Evolutionary conservation across 2,797 vertebrate genomes (phyloP), one percentile per base, ranked within the genome.

Genomic region (Muscicapa comitata): DNA sequence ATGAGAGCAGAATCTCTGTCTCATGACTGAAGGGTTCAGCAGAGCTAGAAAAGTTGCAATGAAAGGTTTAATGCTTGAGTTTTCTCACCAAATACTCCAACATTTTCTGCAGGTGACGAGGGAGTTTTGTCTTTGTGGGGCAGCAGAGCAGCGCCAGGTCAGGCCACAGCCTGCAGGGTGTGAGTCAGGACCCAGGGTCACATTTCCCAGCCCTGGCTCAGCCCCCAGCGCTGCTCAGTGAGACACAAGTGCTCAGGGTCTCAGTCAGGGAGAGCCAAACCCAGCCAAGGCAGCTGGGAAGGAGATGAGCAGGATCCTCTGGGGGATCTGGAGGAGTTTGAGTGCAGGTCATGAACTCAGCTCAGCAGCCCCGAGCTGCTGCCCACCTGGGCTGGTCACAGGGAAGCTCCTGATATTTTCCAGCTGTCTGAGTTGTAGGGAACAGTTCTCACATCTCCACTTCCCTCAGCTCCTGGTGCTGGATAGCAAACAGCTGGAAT

Each of bases 321-420:
- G 31, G 96, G 93, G 97, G 40, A 38, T 86, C 65, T 93, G 95
- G 85, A 95, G 96, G 95, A 96, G 96, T 96, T 71, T 62, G 79
- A 95, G 85, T 80, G 94, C 61, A 85, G 79, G 86, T 95, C 89
- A 35, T 40, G 70, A 96, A 97, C 96, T 95, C 78, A 96, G 94
- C 8, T 96, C 88, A 50, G 18, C n/a, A n/a, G n/a, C n/a, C n/a
- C n/a, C n/a, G n/a, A n/a, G n/a, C n/a, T n/a, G n/a, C 77, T 96
- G 94, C 90, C 95, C 95, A 96, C 95, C 94, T 95, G 95, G 47
- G 71, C 86, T 76, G 83, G 13, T 92, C 84, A 38, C 68, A 88
- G 92, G 81, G 94, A 94, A 81, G 76, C 65, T 91, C 33, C 4
- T 96, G 92, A 97, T 96, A 2, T 35, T 90, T 97, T 95, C 94